phyloP scores from a whole-genome alignment of 2,888 invertebrate genomes.

The Platycheirus rosarum region DNA sequence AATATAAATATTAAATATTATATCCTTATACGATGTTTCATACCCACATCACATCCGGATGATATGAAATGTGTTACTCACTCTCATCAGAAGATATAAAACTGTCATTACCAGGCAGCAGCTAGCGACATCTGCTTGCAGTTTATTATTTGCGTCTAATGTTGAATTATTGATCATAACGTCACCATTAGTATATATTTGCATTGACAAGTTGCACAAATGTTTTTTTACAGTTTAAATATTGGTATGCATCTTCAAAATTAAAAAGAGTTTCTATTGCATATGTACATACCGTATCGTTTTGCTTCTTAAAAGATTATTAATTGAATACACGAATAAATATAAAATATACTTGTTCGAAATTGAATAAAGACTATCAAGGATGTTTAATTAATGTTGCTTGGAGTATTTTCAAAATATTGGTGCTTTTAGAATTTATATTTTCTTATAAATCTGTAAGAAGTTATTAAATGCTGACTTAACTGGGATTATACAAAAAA shows the following conservation, averaged over 20 bases:
- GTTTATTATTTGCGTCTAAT: constrained; percentile 22
- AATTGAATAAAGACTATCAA: too few relatives aligned
- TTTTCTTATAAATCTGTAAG: too few relatives aligned
- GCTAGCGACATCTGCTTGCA: constrained; percentile 34
- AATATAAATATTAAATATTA: constrained; percentile 27
- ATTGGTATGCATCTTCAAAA: neutral
- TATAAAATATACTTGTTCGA: too few relatives aligned
- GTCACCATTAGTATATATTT: constrained; percentile 21
- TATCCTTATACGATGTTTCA: neutral
- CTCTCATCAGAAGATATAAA: constrained; percentile 19
- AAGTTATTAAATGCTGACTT: too few relatives aligned
- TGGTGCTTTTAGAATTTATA: too few relatives aligned
- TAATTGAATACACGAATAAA: too few relatives aligned
- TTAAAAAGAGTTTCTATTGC: too few relatives aligned
- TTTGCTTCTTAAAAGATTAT: too few relatives aligned
- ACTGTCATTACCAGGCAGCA: constrained; percentile 46
- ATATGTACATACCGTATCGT: too few relatives aligned
- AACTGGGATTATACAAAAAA: too few relatives aligned
- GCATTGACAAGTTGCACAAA: constrained; percentile 16
- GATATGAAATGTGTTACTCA: constrained; percentile 21
- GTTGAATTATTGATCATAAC: constrained; percentile 49
- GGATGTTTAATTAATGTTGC: too few relatives aligned
- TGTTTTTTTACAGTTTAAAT: constrained; percentile 13
- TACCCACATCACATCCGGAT: neutral
- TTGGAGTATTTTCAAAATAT: too few relatives aligned